Base-by-base conservation (phyloP, 2,797 vertebrate genomes). In the Chaetodon trifasciatus region DNA sequence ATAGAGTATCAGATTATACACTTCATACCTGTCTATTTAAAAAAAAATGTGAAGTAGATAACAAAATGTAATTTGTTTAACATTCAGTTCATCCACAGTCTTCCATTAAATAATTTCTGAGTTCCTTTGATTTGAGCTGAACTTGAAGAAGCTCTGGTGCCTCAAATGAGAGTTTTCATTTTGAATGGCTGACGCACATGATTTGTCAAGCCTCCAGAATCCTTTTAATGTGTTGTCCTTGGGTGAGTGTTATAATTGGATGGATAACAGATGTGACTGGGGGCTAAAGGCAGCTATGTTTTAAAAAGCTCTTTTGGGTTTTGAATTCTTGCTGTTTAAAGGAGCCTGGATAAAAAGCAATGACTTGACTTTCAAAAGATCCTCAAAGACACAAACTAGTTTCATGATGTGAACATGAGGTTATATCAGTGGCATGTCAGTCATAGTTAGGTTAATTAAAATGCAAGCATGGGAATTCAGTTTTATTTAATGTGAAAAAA, bases 151-250 rank as follows among this genome's bases (percentile, higher is more conserved):
- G 9, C 50, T 76, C 21, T 50, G 7, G 50, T 46, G 56, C 62
- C 56, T 85, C 37, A 82, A 70, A 76, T 79, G 39, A 67, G 68
- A 70, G 56, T 82, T 78, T 75, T 81, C 8, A n/a, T 72, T 88
- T 82, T 75, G 63, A 68, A 72, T 46, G 64, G 50, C 82, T 86
- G 76, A 86, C 63, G 17, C 79, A 76, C 63, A 76, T 11, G 49
- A 88, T 89, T 92, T 80, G 85, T 90, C 75, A 84, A 75, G 65
- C 69, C 77, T 86, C 75, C 47, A 74, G 74, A 88, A 88, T 76
- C 57, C 58, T 84, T 90, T 89, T 81, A 84, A 83, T 78, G 81
- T 84, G 84, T 81, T 88, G 78, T 93, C 89, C 88, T 89, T 85
- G 83, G 67, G 53, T 88, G 78, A 81, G 71, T 77, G 55, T 88